These are phyloP conservation scores for Elaphurus davidianus DNA, from an alignment of 2,113 vertebrate species.

Conservation along the genomic window DNA sequence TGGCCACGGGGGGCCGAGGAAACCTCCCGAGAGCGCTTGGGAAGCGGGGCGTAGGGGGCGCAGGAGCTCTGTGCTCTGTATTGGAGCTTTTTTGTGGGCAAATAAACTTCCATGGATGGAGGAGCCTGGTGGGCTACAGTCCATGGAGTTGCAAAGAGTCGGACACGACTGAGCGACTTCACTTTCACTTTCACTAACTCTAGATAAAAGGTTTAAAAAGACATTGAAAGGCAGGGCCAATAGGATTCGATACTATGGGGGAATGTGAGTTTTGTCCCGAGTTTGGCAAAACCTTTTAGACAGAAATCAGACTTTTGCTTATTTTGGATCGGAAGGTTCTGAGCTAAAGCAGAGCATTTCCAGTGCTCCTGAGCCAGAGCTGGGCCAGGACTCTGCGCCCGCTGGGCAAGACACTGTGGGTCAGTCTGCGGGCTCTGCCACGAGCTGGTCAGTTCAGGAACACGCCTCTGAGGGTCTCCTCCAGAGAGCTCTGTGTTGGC, in stretches of 20 bases:
- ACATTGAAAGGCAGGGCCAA: not conserved
- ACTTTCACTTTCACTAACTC: no score
- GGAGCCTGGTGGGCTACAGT: no score
- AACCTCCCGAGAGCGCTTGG: fast-evolving
- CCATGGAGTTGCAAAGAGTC: no score
- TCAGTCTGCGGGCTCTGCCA: fast-evolving
- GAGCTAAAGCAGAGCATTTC: fast-evolving
- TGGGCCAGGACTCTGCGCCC: not conserved
- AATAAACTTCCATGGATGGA: not conserved
- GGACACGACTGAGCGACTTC: no score
- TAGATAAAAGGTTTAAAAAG: not conserved
- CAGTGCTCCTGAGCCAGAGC: not conserved
- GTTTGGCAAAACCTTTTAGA: no score
- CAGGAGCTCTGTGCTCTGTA: not conserved
- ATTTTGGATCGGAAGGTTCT: not conserved
- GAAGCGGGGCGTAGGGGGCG: fast-evolving
- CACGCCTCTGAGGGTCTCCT: not conserved
- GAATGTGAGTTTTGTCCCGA: not conserved
- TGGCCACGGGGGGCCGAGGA: fast-evolving
- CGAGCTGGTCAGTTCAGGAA: fast-evolving
- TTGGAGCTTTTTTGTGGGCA: not conserved
- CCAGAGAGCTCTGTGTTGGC: not conserved
- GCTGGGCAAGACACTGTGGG: fast-evolving
- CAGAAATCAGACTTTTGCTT: not conserved
- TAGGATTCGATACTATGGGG: not conserved